Conservation (phyloP, 2,888 invertebrate genomes). For the Drosophila hamatofila region DNA sequence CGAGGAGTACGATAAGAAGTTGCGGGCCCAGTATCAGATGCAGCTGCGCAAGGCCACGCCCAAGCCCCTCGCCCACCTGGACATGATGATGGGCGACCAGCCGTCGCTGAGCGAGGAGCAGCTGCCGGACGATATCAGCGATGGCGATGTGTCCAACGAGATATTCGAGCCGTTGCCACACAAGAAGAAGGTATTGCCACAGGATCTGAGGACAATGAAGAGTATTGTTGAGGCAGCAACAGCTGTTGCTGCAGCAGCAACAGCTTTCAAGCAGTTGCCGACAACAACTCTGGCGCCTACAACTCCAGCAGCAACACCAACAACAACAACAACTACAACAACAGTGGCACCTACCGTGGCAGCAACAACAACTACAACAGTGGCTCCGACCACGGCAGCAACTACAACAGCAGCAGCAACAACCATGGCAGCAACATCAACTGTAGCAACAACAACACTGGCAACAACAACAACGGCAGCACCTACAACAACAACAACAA, state of each 20-base stretch:
- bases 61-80: constrained; percentile 51
- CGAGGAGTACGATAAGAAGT: constrained; percentile 55
- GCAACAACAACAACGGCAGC: constrained; percentile 37
- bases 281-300: constrained; percentile 8
- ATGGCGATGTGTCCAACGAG: constrained; percentile 81
- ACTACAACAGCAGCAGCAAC: constrained; percentile 22
- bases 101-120: constrained; percentile 67
- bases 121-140: constrained; percentile 61
- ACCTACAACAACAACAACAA: neutral
- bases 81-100: constrained; percentile 85
- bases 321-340: constrained; percentile 11
- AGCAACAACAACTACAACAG: constrained; percentile 25
- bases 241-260: constrained; percentile 12
- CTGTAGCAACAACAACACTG: constrained; percentile 22
- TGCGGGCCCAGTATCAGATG: constrained; percentile 32
- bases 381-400: constrained; percentile 16
- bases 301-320: constrained; percentile 13
- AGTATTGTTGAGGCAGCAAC: constrained; percentile 16
- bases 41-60: constrained; percentile 21
- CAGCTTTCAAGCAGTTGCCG: constrained; percentile 10
- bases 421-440: constrained; percentile 16
- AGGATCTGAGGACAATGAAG: constrained; percentile 79
- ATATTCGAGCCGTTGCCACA: constrained; percentile 83
- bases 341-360: constrained; percentile 8
- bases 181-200: constrained; percentile 82